A percentile compares a stretch with the other conserved stretches of the same genome.
phyloP scores from a whole-genome alignment of 2,888 invertebrate species.

The Diachrysia chrysitis region DNA sequence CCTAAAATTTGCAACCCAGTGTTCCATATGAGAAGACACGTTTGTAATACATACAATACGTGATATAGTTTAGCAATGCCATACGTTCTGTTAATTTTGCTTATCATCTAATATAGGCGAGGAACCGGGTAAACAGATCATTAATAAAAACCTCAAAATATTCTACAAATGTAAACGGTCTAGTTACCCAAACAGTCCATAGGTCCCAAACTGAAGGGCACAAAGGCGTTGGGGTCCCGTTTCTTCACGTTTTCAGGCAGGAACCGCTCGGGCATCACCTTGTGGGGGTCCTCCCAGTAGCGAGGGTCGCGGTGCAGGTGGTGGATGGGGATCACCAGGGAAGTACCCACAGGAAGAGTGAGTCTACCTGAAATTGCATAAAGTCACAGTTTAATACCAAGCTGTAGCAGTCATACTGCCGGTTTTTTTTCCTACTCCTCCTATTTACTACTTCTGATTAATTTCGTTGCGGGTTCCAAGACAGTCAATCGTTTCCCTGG shows the following conservation, averaged over 20 bases:
- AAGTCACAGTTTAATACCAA: too few relatives aligned
- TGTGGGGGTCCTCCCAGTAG: conserved; percentile 77
- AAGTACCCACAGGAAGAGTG: conserved; percentile 76
- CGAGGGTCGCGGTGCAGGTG: conserved; percentile 75
- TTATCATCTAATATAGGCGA: too few relatives aligned
- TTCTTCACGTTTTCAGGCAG: conserved; percentile 73
- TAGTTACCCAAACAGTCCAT: conserved; percentile 82
- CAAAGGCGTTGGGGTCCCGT: conserved; percentile 76
- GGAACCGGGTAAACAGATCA: not conserved
- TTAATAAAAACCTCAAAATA: not conserved
- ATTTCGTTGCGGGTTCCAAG: too few relatives aligned
- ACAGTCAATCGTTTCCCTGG: too few relatives aligned
- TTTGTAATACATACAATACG: too few relatives aligned
- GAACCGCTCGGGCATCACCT: conserved; percentile 77
- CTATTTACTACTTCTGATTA: too few relatives aligned
- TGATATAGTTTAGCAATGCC: too few relatives aligned
- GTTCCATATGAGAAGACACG: too few relatives aligned
- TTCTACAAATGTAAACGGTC: not conserved
- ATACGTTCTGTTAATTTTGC: too few relatives aligned
- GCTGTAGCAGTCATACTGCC: too few relatives aligned
- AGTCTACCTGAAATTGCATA: conserved; percentile 68
- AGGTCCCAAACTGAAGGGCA: conserved; percentile 80
- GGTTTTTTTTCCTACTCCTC: too few relatives aligned
- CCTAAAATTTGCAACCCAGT: too few relatives aligned
- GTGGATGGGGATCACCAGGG: conserved; percentile 77